These are phyloP conservation scores for Peromyscus eremicus DNA, from an alignment of 2,797 vertebrate genomes.

Conservation along the genomic window DNA sequence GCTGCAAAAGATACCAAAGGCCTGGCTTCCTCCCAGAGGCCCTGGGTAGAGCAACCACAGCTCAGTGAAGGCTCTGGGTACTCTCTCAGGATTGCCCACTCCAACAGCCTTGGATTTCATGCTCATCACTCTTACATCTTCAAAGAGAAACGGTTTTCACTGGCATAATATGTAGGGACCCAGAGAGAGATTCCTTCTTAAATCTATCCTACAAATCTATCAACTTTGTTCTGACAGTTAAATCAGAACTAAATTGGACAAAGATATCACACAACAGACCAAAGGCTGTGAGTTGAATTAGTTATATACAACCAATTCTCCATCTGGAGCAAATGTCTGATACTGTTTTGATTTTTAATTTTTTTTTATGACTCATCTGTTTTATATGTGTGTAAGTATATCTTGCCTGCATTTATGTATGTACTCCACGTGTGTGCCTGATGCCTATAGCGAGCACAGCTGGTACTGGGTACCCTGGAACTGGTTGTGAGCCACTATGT, in stretches of 20 bases:
- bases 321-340: conserved; percentile 13
- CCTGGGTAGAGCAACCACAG: background rate
- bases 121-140: background rate
- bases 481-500: background rate
- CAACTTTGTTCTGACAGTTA: background rate
- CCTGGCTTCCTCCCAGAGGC: background rate
- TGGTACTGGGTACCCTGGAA: background rate
- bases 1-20: background rate
- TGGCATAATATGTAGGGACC: conserved; percentile 16
- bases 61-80: background rate
- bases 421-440: background rate
- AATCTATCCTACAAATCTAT: background rate
- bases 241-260: background rate
- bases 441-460: background rate
- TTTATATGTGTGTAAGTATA: background rate
- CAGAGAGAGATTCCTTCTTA: background rate
- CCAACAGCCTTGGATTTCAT: background rate
- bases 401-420: background rate
- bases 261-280: background rate
- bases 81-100: background rate
- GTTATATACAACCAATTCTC: conserved; percentile 29
- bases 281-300: background rate
- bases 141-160: conserved; percentile 50
- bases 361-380: background rate
- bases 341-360: background rate